phyloP scores from a whole-genome alignment of 2,113 vertebrate species.

The Dasyprocta punctata region DNA sequence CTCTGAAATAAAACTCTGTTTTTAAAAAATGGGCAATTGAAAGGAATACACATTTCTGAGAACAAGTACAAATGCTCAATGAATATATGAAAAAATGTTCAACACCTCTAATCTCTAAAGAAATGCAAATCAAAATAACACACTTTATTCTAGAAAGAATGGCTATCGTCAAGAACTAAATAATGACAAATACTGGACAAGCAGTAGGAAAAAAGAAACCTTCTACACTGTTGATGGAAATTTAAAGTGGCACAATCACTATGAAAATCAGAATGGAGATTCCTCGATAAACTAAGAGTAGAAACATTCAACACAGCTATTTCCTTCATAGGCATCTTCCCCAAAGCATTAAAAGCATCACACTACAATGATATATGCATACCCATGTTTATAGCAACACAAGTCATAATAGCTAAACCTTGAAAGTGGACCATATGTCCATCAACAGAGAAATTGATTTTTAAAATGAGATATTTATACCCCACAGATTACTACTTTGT shows the following conservation, averaged over 20 bases:
- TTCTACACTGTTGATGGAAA: neutral
- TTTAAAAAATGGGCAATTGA: neutral
- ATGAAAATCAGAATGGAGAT: neutral
- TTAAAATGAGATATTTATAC: neutral
- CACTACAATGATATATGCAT: neutral
- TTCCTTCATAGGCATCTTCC: neutral
- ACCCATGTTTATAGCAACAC: neutral
- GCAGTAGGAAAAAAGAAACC: neutral
- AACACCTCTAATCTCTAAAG: neutral
- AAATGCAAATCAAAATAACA: neutral
- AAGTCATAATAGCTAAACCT: neutral
- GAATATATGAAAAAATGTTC: neutral
- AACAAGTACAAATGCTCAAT: neutral
- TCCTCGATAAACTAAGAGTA: neutral
- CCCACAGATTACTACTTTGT: neutral
- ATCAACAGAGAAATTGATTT: neutral
- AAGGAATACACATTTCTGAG: neutral
- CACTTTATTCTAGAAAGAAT: neutral
- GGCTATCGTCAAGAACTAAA: neutral
- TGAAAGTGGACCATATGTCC: neutral
- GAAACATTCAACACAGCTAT: neutral
- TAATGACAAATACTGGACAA: neutral
- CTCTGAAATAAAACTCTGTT: neutral
- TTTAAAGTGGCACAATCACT: neutral
- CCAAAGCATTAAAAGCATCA: neutral